These are phyloP conservation scores for Oithona nana DNA, from an alignment of 2,888 invertebrate species.

Conservation along the genomic window DNA sequence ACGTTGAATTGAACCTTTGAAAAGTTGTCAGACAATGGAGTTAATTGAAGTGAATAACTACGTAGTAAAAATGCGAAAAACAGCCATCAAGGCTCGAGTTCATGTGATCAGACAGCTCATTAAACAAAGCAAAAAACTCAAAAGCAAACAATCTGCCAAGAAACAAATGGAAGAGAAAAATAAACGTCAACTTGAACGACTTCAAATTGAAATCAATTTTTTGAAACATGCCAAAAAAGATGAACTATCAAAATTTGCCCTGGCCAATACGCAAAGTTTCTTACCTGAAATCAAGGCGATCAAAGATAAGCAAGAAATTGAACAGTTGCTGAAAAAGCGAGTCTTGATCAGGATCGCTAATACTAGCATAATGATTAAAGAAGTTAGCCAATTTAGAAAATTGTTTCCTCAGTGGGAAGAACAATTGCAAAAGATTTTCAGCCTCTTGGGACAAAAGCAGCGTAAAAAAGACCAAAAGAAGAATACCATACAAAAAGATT, in stretches of 20 bases:
- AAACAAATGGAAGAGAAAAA: neutral
- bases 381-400: neutral
- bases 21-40: too few relatives aligned
- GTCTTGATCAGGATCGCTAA: neutral
- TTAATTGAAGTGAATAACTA: neutral
- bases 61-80: neutral
- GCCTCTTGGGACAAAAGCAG: neutral
- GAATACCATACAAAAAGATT: neutral
- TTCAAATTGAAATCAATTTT: neutral
- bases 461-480: neutral
- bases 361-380: neutral
- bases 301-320: neutral
- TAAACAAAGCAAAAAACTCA: neutral
- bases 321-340: neutral
- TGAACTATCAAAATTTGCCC: neutral
- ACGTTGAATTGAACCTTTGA: too few relatives aligned
- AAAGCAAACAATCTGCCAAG: neutral
- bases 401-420: slow-evolving; percentile 3
- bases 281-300: neutral
- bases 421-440: neutral
- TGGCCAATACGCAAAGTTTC: neutral
- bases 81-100: neutral
- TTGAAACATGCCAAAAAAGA: neutral
- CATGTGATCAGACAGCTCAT: neutral
- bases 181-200: neutral